phyloP scores from a whole-genome alignment of 2,113 vertebrate genomes.

The Hippocampus abdominalis region DNA sequence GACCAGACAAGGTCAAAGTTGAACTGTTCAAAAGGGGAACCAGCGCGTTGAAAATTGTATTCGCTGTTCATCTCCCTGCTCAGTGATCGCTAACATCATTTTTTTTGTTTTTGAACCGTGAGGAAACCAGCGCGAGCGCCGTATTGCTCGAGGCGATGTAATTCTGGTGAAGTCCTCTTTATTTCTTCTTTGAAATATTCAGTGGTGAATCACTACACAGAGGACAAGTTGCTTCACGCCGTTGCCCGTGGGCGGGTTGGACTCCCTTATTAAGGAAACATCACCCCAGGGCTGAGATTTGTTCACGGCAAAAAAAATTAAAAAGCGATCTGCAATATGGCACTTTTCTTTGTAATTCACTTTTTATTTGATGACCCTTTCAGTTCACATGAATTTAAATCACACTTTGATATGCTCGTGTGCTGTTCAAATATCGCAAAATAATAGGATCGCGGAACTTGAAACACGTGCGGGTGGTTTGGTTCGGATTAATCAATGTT shows the following conservation, averaged over 20 bases:
- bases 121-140: conserved; percentile 24
- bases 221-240: conserved; percentile 52
- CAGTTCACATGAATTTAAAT: conserved; percentile 4
- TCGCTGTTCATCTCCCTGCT: not conserved
- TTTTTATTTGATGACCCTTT: conserved; percentile 16
- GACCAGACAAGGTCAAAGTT: not conserved
- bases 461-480: too few species aligned
- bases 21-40: not conserved
- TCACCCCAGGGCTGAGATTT: conserved; percentile 38
- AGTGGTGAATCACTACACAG: conserved; percentile 40
- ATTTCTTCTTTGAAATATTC: conserved; percentile 19
- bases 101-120: conserved; percentile 8
- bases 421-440: too few species aligned
- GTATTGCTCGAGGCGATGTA: conserved; percentile 22
- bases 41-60: too few species aligned
- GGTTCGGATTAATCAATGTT: not conserved
- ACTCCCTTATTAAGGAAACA: conserved; percentile 28
- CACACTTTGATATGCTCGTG: conserved; percentile 10
- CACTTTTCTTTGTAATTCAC: conserved; percentile 32
- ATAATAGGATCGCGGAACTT: too few species aligned
- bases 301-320: conserved; percentile 23
- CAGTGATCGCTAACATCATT: conserved; percentile 31
- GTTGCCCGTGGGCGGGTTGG: conserved; percentile 40
- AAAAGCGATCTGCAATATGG: conserved; percentile 16
- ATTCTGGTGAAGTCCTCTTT: conserved; percentile 28